Base-by-base conservation (phyloP, 2,888 invertebrate genomes). In the Apotomis betuletana region DNA sequence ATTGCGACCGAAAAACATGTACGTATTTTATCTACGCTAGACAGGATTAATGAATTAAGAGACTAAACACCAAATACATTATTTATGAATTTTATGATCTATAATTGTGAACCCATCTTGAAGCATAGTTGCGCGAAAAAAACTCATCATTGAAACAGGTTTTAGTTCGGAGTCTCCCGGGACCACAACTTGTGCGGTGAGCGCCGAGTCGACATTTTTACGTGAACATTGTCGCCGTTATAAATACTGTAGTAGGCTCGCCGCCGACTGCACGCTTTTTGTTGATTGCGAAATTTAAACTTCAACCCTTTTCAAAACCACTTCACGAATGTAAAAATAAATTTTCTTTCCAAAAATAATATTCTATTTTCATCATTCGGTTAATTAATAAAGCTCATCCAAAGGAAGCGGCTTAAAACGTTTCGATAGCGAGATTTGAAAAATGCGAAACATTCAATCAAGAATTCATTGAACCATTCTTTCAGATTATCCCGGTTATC, bases 381-480 rank as follows among this genome's bases (percentile, higher is more conserved):
- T 51, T 67, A 55, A 61, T 61, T 67, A 57, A 61, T 61, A 57
- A 41, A 27, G 57, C 36, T 62, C 57, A 71, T 52, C 36, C 13
- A 41, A 58, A 67, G 54, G 41, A 57, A 71, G 51, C 44, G 54
- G 44, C 27, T 41, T 44, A 13, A 70, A 57, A 52, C 52, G 46
- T 60, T 76, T 70, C 58, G 59, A 59, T 41, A 61, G 67, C 63
- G 27, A 49, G 69, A 49, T 65, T 65, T 46, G 38, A 46, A 74
- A 64, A 69, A 71, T 59, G 67, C 70, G 74, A 71, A 82, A 81
- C 86, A 79, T 80, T 79, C 80, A 85, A 87, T 86, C 77, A 84
- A 81, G 81, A 81, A 86, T 84, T 83, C 83, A 86, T 85, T 82
- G 82, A 81, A 81, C 82, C 83, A 83, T 85, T 83, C 82, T 78